Percentiles rank a stretch among this genome's conserved stretches.
Evolutionary conservation across 2,113 vertebrate genomes (phyloP).

Genomic region (Coregonus clupeaformis): DNA sequence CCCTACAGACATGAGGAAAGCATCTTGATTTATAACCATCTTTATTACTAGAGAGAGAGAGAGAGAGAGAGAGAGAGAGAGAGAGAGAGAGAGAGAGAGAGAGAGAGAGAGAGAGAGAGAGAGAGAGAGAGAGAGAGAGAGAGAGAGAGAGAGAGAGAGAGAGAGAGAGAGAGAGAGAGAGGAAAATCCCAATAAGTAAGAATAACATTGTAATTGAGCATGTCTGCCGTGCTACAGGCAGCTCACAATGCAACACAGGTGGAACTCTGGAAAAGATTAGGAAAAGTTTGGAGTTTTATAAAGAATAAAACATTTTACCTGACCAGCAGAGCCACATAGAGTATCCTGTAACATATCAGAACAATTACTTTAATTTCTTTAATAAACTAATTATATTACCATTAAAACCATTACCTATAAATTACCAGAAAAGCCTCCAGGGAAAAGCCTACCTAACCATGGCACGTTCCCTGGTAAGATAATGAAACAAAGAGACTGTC

Average conservation of each 20-base stretch:
- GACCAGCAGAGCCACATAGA: conserved; percentile 16
- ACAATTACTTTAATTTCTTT: conserved; percentile 38
- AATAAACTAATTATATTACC: conserved; percentile 32
- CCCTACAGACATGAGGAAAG: conserved; percentile 56
- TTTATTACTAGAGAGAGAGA: conserved; percentile 58
- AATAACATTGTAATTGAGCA: conserved; percentile 67
- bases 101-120: conserved; percentile 47
- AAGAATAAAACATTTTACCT: conserved; percentile 29
- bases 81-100: conserved; percentile 44
- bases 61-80: conserved; percentile 45
- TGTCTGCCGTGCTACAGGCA: conserved; percentile 42
- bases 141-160: conserved; percentile 41
- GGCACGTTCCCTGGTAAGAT: conserved; percentile 59
- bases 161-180: conserved; percentile 43
- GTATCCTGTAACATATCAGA: conserved; percentile 53
- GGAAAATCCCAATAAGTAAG: conserved; percentile 62
- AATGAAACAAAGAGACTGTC: conserved; percentile 41
- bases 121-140: conserved; percentile 35
- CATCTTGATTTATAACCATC: conserved; percentile 68
- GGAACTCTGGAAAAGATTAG: conserved; percentile 34
- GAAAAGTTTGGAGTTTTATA: conserved; percentile 43
- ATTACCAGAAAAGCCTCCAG: conserved; percentile 35
- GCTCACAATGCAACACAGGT: conserved; percentile 56
- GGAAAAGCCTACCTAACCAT: conserved; percentile 53
- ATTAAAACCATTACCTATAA: conserved; percentile 30